These are phyloP conservation scores for Cyprinodon variegatus DNA, from an alignment of 2,113 vertebrate species.

Conservation along the genomic window DNA sequence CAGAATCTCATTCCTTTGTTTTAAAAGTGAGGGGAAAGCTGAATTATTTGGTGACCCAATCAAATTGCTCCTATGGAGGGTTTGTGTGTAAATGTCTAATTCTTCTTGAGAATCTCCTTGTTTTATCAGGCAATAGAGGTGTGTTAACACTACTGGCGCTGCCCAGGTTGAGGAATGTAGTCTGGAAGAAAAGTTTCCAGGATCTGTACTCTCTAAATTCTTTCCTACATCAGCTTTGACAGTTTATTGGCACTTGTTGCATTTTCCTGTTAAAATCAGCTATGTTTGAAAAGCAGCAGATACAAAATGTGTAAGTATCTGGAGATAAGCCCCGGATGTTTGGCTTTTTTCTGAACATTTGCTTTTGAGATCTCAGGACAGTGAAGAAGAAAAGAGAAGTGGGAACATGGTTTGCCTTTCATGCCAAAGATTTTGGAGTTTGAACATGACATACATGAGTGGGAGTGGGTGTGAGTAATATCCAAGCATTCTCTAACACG, in stretches of 20 bases:
- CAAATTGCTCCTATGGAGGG: constrained; percentile 11
- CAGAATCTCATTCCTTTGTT: neutral
- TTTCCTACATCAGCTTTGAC: constrained; percentile 5
- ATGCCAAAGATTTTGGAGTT: constrained; percentile 30
- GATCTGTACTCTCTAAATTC: constrained; percentile 13
- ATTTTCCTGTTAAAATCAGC: neutral
- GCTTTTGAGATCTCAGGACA: neutral
- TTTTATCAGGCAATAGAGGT: constrained; percentile 50
- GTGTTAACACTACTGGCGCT: constrained; percentile 61
- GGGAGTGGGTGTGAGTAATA: constrained; percentile 44
- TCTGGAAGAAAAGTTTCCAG: neutral
- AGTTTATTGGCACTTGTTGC: constrained; percentile 9
- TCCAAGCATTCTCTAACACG: constrained; percentile 1
- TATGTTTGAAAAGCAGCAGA: neutral
- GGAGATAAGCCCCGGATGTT: neutral
- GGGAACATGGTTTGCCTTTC: constrained; percentile 16
- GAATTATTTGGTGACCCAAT: constrained; percentile 18
- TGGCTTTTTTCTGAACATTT: too few species aligned
- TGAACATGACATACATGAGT: constrained; percentile 31
- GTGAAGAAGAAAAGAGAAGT: constrained; percentile 19
- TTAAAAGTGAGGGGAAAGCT: constrained; percentile 13
- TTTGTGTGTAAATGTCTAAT: constrained; percentile 21
- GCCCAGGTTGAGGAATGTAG: constrained; percentile 53
- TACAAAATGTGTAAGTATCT: neutral
- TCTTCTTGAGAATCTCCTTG: constrained; percentile 42